Percentiles rank a stretch among this genome's conserved stretches.
Evolutionary conservation across 2,888 invertebrate species (phyloP).

Genomic region (Dromius quadrimaculatus): DNA sequence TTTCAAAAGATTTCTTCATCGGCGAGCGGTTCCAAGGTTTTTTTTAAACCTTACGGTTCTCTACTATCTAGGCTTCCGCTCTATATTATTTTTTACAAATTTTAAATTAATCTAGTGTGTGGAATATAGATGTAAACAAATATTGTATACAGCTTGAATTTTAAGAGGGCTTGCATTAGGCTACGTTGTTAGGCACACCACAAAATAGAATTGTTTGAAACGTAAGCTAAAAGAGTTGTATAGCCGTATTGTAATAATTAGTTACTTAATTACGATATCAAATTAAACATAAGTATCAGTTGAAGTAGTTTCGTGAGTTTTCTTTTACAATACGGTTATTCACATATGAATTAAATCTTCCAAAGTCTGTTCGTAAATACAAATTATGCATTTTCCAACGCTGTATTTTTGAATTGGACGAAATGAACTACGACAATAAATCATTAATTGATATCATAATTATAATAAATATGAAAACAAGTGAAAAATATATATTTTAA

Average conservation of each 20-base stretch:
- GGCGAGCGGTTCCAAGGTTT: no score
- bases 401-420: constrained; percentile 35
- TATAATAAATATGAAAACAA: constrained; percentile 31
- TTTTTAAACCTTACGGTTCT: no score
- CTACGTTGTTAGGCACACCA: constrained; percentile 19
- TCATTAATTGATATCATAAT: constrained; percentile 42
- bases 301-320: neutral
- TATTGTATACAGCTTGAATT: constrained; percentile 13
- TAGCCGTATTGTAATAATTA: no score
- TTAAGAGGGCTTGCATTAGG: constrained; percentile 16
- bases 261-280: no score
- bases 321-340: neutral
- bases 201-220: neutral
- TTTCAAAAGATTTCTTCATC: no score
- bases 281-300: neutral
- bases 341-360: constrained; percentile 44
- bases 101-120: neutral
- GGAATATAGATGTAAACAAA: neutral
- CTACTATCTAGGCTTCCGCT: no score
- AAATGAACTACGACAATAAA: constrained; percentile 47
- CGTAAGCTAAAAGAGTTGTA: neutral
- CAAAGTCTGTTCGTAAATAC: constrained; percentile 39
- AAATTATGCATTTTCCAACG: constrained; percentile 8
- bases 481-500: constrained; percentile 48
- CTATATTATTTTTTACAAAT: no score